Base-by-base conservation (phyloP, 1,140 invertebrate genomes). In the Dendrolimus punctatus region DNA sequence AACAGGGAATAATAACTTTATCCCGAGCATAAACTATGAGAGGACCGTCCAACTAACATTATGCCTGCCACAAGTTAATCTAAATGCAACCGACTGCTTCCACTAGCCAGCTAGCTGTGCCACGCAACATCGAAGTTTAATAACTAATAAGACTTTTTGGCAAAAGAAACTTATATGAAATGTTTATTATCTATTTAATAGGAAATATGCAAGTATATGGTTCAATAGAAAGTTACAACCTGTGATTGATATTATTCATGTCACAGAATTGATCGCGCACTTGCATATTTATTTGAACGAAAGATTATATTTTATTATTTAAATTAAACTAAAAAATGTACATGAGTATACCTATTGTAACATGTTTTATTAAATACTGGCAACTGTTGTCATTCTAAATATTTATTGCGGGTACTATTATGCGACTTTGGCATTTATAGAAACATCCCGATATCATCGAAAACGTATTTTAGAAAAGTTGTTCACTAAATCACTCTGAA, bases 1-100 rank as follows among this genome's bases (percentile, higher is more conserved):
- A 80, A 73, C 78, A 79, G 75, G 82, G 83, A 83, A 82, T 82
- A 82, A 80, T 85, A 85, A 85, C 76, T 85, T 85, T 75, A 78
- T 83, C 72, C 68, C 66, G 49, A 71, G 73, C 71, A 80, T 73
- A 72, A 77, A 73, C 71, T 68, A 61, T 52, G 58, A 71, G 73
- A 80, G 70, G 72, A 80, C 71, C 66, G 80, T 74, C 78, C 72
- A 71, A 79, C 80, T 78, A 80, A 82, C 82, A 84, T 81, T 83
- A 81, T 80, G 82, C 71, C 79, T 84, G 82, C 75, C 68, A 80
- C 80, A 84, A 85, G 76, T 85, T 84, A 80, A 85, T 85, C 76
- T 82, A 80, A 84, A 85, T 84, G 76, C 77, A 80, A 64, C 77
- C 71, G 71, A 64, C 73, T 79, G 71, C 76, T 71, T 72, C 71